phyloP scores from a whole-genome alignment of 2,113 vertebrate genomes.

The Toxostoma redivivum region DNA sequence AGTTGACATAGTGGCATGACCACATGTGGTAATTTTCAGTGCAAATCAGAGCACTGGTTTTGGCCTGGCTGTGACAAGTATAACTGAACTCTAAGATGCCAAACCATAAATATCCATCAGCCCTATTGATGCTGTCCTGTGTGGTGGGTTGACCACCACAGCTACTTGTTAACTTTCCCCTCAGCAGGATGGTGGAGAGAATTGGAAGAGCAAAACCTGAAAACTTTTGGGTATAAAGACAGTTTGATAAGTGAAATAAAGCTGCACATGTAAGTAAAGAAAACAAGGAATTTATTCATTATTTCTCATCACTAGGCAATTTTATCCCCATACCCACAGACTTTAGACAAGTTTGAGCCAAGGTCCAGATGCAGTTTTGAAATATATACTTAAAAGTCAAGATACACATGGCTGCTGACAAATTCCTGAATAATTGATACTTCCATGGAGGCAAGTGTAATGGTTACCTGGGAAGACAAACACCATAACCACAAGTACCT shows the following conservation, averaged over 20 bases:
- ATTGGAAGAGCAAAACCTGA: not conserved
- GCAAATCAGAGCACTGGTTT: not conserved
- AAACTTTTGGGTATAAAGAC: not conserved
- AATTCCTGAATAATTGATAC: not conserved
- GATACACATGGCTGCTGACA: not conserved
- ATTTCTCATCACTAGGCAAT: not conserved
- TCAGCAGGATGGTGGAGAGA: not conserved
- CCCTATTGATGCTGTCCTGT: not conserved
- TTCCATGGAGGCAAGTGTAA: rapidly evolving
- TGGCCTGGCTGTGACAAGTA: not conserved
- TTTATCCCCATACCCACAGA: not conserved
- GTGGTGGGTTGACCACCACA: not conserved
- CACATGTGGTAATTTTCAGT: not conserved
- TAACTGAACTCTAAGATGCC: not conserved
- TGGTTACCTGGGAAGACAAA: not conserved
- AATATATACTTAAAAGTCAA: not conserved
- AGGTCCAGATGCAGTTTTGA: not conserved
- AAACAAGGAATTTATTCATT: not conserved
- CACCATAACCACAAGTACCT: rapidly evolving
- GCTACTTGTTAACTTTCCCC: not conserved
- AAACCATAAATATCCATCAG: not conserved
- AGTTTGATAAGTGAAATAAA: not conserved
- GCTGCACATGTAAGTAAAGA: rapidly evolving
- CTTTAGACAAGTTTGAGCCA: not conserved
- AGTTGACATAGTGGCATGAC: not conserved